Base-by-base conservation (phyloP, 2,797 vertebrate genomes). In the Typhlichthys subterraneus region DNA sequence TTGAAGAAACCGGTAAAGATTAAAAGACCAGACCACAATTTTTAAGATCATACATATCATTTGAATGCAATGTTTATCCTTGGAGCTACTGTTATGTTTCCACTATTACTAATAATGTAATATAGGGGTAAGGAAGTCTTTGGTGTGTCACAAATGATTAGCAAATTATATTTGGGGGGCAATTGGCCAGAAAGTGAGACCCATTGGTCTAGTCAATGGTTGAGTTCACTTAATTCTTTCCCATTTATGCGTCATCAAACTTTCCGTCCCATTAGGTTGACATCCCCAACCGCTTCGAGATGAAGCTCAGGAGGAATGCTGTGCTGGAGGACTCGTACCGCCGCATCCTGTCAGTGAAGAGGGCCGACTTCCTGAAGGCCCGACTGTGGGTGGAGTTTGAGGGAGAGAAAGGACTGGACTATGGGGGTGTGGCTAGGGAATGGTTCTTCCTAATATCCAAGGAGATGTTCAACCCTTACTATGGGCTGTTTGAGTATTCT, bases 391-490 rank as follows among this genome's bases (percentile, higher is more conserved):
- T 99, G 80, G 97, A 99, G 82, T 99, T 99, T 68, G 97, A 98
- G 66, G 94, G 94, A 12, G 97, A 99, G 84, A 98, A 98, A 61
- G 97, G 96, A 5, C 88, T 99, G 78, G 97, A 99, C 87, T 99
- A 99, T 0, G 97, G 97, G 11, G 97, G 97, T 4, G 83, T 99
- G 19, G 95, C 97, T 87, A 91, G 97, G 66, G 97, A 99, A 80
- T 99, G 97, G 97, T 99, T 99, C 91, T 99, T 97, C 81, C 94
- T 99, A 63, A 95, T 99, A 83, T 99, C 97, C 53, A 98, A 96
- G 88, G 97, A 99, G 84, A 99, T 99, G 97, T 99, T 99, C 84
- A 99, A 99, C 86, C 97, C 97, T 7, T 99, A 99, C 61, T 99
- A 99, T 14, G 97, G 97, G 68, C 85, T 99, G 67, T 99, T 99